phyloP scores from a whole-genome alignment of 1,140 invertebrate species.

The Pantala flavescens region DNA sequence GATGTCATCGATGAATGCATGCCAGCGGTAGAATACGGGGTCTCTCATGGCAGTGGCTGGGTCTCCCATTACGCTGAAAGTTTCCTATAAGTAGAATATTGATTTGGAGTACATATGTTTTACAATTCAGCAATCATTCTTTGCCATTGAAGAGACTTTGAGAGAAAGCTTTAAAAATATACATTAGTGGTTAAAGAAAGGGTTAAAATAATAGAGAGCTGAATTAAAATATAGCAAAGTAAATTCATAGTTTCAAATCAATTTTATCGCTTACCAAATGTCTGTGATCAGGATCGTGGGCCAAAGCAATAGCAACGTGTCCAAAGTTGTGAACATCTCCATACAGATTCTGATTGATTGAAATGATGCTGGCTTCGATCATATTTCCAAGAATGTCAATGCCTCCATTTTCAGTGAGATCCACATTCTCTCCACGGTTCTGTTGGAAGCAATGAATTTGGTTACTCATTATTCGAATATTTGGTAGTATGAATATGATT shows the following conservation, averaged over 20 bases:
- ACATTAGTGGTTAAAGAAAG: no score
- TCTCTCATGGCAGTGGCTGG: constrained; percentile 31
- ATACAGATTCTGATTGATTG: constrained; percentile 55
- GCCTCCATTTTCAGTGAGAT: constrained; percentile 39
- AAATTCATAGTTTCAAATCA: no score
- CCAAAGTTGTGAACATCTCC: constrained; percentile 67
- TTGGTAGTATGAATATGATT: neutral
- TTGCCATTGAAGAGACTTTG: no score
- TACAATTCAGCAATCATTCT: no score
- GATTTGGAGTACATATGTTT: neutral
- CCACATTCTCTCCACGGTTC: constrained; percentile 35
- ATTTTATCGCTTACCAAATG: constrained; percentile 41
- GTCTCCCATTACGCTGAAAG: constrained; percentile 29
- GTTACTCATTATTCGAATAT: constrained; percentile 12
- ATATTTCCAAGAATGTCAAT: constrained; percentile 57
- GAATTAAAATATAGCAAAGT: no score
- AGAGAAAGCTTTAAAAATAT: no score
- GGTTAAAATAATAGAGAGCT: no score
- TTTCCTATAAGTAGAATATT: constrained; percentile 25
- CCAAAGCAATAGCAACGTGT: constrained; percentile 51
- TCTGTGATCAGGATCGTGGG: constrained; percentile 61
- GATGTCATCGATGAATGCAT: constrained; percentile 31
- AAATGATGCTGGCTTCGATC: constrained; percentile 56
- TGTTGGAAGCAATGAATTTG: constrained; percentile 11
- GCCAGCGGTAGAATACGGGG: constrained; percentile 33